phyloP scores from a whole-genome alignment of 2,797 vertebrate species.

The Esox lucius region DNA sequence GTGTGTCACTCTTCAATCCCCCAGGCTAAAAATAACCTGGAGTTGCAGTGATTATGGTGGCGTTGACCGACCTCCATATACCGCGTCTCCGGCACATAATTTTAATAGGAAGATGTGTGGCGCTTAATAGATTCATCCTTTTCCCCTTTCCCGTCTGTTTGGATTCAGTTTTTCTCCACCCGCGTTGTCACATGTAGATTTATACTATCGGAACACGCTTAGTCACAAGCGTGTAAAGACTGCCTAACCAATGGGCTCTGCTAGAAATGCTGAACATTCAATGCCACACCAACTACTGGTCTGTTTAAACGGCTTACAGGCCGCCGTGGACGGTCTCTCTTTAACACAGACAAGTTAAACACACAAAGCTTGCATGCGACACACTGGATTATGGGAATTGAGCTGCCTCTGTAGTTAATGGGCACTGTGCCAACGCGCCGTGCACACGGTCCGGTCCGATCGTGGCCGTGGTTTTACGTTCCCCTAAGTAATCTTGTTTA shows the following conservation, averaged over 20 bases:
- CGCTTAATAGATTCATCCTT: conserved; percentile 28
- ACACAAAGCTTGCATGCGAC: not conserved
- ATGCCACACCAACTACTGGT: not conserved
- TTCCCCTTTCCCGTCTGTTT: not conserved
- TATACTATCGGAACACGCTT: conserved; percentile 4
- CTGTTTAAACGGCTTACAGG: not conserved
- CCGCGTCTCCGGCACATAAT: conserved; percentile 51
- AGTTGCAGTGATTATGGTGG: conserved; percentile 47
- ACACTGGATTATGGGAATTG: not conserved
- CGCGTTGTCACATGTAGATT: not conserved
- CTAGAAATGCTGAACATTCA: not conserved
- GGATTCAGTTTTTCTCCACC: not conserved
- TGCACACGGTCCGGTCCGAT: not conserved
- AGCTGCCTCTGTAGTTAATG: not conserved
- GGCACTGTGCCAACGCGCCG: not conserved
- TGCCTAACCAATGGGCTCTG: not conserved
- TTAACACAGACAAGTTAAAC: not conserved
- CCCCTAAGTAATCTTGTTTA: not conserved
- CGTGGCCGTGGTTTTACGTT: not conserved
- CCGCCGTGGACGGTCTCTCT: not conserved
- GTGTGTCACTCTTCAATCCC: conserved; percentile 52
- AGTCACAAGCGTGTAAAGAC: conserved; percentile 4
- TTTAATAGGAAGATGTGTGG: conserved; percentile 42
- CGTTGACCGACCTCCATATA: conserved; percentile 52
- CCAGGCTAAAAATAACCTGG: conserved; percentile 63